These are phyloP conservation scores for Callipepla squamata DNA, from an alignment of 2,113 vertebrate genomes.

Conservation along the genomic window DNA sequence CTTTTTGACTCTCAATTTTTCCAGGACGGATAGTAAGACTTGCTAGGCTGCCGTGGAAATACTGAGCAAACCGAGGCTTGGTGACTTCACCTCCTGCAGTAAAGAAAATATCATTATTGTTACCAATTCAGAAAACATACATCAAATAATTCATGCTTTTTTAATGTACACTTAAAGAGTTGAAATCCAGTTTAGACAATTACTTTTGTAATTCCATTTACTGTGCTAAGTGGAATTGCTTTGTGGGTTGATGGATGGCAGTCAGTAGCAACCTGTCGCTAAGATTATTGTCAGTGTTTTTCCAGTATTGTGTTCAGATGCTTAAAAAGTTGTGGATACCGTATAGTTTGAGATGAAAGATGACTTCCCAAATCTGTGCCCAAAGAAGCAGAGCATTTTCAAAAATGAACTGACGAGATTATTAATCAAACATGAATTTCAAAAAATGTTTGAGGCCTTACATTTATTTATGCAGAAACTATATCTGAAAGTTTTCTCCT, in stretches of 20 bases:
- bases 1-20: constrained; percentile 96
- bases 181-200: background rate
- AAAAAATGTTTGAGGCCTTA: background rate
- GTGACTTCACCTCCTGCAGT: constrained; percentile 91
- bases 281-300: background rate
- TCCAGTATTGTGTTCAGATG: background rate
- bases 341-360: background rate
- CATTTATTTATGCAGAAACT: background rate
- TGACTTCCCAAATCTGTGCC: background rate
- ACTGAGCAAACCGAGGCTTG: constrained; percentile 94
- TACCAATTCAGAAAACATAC: background rate
- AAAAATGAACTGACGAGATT: background rate
- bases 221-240: background rate
- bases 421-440: background rate
- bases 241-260: background rate
- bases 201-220: background rate
- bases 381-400: background rate
- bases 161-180: background rate
- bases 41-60: constrained; percentile 94
- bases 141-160: background rate
- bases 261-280: background rate
- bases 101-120: background rate
- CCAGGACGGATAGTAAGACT: constrained; percentile 93
- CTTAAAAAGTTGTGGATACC: background rate
- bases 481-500: background rate